Conservation (phyloP, 2,888 invertebrate species). For the Copidosoma aretas region DNA sequence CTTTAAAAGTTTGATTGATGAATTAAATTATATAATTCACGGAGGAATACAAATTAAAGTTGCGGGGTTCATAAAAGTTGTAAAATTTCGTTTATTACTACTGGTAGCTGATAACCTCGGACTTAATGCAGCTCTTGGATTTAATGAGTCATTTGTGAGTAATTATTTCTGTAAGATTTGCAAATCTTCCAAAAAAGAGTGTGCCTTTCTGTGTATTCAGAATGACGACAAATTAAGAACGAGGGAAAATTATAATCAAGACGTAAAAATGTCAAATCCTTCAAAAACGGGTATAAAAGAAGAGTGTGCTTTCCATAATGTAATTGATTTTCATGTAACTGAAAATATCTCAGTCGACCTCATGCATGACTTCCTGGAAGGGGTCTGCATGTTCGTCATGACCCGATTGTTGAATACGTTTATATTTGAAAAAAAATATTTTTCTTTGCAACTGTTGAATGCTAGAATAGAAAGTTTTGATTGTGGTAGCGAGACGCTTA, state of each 20-base stretch:
- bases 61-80: background rate
- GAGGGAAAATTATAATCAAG: background rate
- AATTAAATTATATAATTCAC: background rate
- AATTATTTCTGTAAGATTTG: background rate
- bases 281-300: too few relatives aligned
- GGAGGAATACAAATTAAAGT: background rate
- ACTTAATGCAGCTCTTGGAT: background rate
- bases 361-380: constrained; percentile 25
- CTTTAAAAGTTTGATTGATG: background rate
- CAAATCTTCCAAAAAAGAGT: background rate
- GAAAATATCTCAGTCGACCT: constrained; percentile 6
- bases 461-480: constrained; percentile 20
- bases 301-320: background rate
- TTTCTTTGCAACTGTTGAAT: constrained; percentile 20
- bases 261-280: background rate
- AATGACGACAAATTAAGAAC: background rate
- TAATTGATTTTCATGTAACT: constrained; percentile 3
- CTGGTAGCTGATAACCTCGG: background rate
- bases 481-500: constrained; percentile 23
- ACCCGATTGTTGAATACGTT: constrained; percentile 6
- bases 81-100: background rate
- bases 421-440: constrained; percentile 20
- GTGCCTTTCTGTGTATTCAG: constrained; percentile 5
- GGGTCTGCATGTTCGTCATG: constrained; percentile 25
- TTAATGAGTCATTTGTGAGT: background rate